These are phyloP conservation scores for Cerastoderma edule DNA, from an alignment of 2,888 invertebrate species.

Conservation along the genomic window DNA sequence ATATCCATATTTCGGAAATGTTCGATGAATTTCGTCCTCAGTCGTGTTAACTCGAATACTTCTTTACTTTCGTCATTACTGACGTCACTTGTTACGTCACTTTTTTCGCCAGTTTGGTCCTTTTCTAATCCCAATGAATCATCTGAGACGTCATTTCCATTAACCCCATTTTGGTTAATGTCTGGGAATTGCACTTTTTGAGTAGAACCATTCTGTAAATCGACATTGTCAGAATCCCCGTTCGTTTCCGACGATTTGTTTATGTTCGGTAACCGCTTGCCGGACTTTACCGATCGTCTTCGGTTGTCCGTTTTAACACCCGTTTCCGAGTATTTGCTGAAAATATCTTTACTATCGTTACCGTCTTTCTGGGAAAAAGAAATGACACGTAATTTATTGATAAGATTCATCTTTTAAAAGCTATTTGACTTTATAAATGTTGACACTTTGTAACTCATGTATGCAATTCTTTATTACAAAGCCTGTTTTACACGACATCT, in stretches of 20 bases:
- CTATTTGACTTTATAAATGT: too few species aligned
- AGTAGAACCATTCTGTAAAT: not conserved
- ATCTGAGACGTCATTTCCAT: not conserved
- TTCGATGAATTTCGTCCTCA: conserved; percentile 50
- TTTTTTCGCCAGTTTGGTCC: conserved; percentile 12
- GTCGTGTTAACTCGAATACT: conserved; percentile 54
- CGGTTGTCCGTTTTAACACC: conserved; percentile 62
- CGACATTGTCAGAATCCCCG: not conserved
- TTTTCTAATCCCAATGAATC: too few species aligned
- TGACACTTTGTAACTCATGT: too few species aligned
- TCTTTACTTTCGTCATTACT: conserved; percentile 41
- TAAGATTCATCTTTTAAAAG: too few species aligned
- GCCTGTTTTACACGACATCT: too few species aligned
- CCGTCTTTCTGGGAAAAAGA: conserved; percentile 34
- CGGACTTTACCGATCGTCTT: conserved; percentile 25
- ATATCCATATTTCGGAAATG: conserved; percentile 64
- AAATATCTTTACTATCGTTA: conserved; percentile 52
- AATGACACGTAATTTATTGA: too few species aligned
- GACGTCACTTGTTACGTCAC: conserved; percentile 2
- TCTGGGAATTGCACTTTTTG: conserved; percentile 41
- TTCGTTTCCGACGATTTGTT: not conserved
- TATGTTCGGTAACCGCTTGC: conserved; percentile 41
- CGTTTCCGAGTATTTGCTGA: conserved; percentile 71
- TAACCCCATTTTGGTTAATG: conserved; percentile 33
- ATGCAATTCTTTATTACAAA: too few species aligned